Evolutionary conservation across 2,797 vertebrate species (phyloP).

Genomic region (Spinus pinus): DNA sequence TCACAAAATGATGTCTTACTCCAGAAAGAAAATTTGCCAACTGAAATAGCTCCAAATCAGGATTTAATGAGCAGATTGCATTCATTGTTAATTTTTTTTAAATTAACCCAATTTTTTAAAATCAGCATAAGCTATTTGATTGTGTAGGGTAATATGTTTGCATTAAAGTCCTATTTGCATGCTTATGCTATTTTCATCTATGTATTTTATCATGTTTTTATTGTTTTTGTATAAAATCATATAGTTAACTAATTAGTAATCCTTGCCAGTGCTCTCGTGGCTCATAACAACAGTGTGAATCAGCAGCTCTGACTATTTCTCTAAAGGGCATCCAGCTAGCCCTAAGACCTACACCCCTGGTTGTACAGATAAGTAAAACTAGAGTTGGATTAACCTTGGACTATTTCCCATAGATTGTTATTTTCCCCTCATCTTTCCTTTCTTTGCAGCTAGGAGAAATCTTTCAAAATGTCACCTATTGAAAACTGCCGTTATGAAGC

Average conservation of each 20-base stretch:
- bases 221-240: neutral
- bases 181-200: neutral
- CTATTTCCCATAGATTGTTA: neutral
- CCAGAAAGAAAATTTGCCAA: neutral
- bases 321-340: neutral
- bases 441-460: neutral
- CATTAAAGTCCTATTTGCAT: neutral
- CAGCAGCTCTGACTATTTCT: slow-evolving; percentile 20
- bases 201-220: neutral
- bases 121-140: neutral
- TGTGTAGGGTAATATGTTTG: neutral
- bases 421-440: neutral
- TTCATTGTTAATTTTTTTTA: neutral
- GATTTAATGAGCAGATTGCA: neutral
- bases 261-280: neutral
- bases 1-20: neutral
- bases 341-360: neutral
- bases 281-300: slow-evolving; percentile 39
- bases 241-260: slow-evolving; percentile 13
- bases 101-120: accelerated
- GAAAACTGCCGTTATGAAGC: neutral
- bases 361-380: neutral
- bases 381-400: neutral
- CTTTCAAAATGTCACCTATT: neutral
- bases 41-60: neutral